These are phyloP conservation scores for Himalopsyche phryganea DNA, from an alignment of 1,140 invertebrate species.

Conservation along the genomic window DNA sequence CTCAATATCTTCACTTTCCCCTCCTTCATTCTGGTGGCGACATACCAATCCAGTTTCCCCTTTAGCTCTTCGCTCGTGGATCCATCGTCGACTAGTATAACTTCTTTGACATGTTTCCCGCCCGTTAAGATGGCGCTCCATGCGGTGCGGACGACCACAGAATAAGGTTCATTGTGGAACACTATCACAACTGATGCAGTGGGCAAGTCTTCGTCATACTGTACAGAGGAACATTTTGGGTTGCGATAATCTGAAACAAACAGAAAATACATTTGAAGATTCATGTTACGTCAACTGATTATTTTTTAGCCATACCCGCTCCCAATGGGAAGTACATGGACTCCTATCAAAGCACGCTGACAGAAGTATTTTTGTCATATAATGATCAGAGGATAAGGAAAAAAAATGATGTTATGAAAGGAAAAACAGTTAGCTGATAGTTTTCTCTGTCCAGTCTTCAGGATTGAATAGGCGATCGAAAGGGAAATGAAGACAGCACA, in stretches of 20 bases:
- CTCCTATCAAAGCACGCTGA: no score
- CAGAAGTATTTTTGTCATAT: no score
- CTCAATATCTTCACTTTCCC: constrained; percentile 73
- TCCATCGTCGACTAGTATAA: constrained; percentile 86
- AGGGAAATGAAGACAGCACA: no score
- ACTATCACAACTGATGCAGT: constrained; percentile 73
- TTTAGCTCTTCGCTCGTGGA: constrained; percentile 75
- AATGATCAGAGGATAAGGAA: no score
- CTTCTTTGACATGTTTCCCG: constrained; percentile 66
- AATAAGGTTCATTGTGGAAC: constrained; percentile 88
- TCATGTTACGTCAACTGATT: no score
- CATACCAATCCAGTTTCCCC: constrained; percentile 74
- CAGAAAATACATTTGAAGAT: neutral
- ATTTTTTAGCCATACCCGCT: no score
- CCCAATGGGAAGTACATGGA: no score
- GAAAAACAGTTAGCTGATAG: no score
- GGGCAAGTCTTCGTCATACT: constrained; percentile 52
- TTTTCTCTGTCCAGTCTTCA: no score
- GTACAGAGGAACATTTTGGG: constrained; percentile 48
- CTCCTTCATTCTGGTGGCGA: constrained; percentile 60
- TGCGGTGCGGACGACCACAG: constrained; percentile 78
- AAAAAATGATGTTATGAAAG: no score
- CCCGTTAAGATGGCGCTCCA: constrained; percentile 84
- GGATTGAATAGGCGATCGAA: no score
- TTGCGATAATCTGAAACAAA: constrained; percentile 49